Conservation (phyloP, 2,797 vertebrate species). For the Typhlichthys subterraneus region DNA sequence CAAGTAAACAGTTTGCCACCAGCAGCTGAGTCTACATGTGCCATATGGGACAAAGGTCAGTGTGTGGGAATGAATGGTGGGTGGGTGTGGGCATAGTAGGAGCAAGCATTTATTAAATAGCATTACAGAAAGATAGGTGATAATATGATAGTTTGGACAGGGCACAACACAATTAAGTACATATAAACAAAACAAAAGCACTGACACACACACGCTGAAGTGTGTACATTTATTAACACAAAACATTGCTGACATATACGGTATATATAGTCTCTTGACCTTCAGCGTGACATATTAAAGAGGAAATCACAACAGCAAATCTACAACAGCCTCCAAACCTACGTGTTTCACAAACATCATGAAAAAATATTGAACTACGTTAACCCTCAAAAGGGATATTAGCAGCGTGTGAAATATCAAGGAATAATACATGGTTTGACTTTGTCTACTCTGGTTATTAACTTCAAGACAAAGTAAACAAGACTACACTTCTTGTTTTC, state of each 20-base stretch:
- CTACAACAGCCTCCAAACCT: too few relatives aligned
- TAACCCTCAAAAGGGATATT: too few relatives aligned
- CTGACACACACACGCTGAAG: background rate
- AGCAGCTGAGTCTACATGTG: conserved; percentile 64
- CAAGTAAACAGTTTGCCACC: conserved; percentile 46
- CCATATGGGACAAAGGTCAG: conserved; percentile 78
- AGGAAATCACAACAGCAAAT: background rate
- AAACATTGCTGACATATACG: background rate
- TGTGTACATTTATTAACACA: too few relatives aligned
- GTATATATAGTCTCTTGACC: conserved; percentile 12
- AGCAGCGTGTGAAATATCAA: conserved; percentile 1
- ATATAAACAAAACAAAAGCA: background rate
- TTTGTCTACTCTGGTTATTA: background rate
- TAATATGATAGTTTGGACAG: background rate
- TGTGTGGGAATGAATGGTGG: conserved; percentile 25
- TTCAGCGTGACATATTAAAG: background rate
- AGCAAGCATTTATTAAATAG: background rate
- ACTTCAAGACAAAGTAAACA: background rate
- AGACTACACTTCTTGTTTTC: too few relatives aligned
- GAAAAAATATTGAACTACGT: too few relatives aligned
- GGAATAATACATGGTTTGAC: background rate
- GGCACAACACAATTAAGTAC: background rate
- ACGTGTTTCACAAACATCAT: too few relatives aligned
- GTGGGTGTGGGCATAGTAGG: conserved; percentile 3
- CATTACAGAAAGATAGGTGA: background rate